Conservation (phyloP, 2,797 vertebrate genomes). For the Hypotaenidia philippensis region DNA sequence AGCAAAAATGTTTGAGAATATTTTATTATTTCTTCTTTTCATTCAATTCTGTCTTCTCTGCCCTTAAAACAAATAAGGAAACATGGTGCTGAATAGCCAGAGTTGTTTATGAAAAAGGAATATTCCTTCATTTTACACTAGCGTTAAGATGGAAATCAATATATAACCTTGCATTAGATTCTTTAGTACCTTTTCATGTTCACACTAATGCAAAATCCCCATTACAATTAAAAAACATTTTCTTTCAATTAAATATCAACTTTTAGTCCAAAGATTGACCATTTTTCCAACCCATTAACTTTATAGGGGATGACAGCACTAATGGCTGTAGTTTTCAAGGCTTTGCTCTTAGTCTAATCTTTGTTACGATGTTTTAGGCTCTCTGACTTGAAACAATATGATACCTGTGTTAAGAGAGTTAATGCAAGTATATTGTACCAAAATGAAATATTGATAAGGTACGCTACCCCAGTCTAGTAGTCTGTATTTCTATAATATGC, state of each 20-base stretch:
- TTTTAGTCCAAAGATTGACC: constrained; percentile 76
- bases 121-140: constrained; percentile 14
- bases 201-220: constrained; percentile 45
- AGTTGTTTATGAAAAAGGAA: constrained; percentile 48
- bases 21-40: neutral
- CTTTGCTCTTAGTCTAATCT: constrained; percentile 73
- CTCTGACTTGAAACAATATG: constrained; percentile 66
- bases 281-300: constrained; percentile 78
- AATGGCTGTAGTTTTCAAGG: constrained; percentile 73
- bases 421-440: constrained; percentile 73
- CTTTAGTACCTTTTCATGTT: constrained; percentile 54
- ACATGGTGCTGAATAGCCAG: neutral
- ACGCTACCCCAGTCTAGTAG: constrained; percentile 31
- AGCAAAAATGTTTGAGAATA: neutral
- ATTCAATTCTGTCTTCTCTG: neutral
- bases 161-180: constrained; percentile 27
- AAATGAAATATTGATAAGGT: constrained; percentile 75
- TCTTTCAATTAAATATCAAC: constrained; percentile 80
- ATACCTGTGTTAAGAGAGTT: constrained; percentile 71
- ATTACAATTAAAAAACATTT: constrained; percentile 78
- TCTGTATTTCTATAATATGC: constrained; percentile 59
- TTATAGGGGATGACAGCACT: constrained; percentile 73
- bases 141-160: neutral
- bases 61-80: constrained; percentile 6
- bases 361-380: constrained; percentile 63